Conservation (phyloP, 2,888 invertebrate species). For the Eugnorisma glareosa region DNA sequence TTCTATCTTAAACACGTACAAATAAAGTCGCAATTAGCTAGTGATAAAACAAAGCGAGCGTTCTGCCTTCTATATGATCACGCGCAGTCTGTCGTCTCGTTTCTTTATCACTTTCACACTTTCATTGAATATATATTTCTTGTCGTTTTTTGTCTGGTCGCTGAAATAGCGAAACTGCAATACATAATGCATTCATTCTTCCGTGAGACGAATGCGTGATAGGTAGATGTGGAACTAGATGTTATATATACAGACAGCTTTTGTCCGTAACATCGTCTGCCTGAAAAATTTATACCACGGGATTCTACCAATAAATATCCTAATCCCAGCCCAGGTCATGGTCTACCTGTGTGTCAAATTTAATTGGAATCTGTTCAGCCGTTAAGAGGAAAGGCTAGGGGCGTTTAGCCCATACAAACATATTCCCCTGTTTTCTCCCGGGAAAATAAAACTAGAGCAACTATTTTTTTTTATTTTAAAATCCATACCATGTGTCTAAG, state of each 20-base stretch:
- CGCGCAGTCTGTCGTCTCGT: not conserved
- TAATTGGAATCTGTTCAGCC: not conserved
- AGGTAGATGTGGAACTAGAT: not conserved
- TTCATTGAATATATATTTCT: constrained; percentile 14
- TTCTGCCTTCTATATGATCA: constrained; percentile 3
- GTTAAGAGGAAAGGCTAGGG: not conserved
- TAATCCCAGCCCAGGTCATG: no score
- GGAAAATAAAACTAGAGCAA: no score
- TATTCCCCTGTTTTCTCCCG: no score
- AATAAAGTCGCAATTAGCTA: not conserved
- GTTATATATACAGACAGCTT: not conserved
- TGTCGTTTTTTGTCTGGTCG: constrained; percentile 22
- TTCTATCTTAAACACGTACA: not conserved
- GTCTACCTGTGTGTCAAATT: not conserved
- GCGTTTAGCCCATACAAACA: no score
- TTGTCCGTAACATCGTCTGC: not conserved
- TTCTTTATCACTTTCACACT: constrained; percentile 39
- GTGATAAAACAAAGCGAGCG: not conserved
- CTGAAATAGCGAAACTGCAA: constrained; percentile 11
- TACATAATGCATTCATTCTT: constrained; percentile 3
- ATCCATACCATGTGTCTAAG: no score
- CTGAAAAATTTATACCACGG: not conserved
- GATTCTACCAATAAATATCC: not conserved
- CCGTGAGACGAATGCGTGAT: constrained; percentile 23
- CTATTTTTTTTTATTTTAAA: no score